Evolutionary conservation across 2,797 vertebrate genomes (phyloP), one percentile per base, ranked within the genome.

Genomic region (Malacoctenus gilli): DNA sequence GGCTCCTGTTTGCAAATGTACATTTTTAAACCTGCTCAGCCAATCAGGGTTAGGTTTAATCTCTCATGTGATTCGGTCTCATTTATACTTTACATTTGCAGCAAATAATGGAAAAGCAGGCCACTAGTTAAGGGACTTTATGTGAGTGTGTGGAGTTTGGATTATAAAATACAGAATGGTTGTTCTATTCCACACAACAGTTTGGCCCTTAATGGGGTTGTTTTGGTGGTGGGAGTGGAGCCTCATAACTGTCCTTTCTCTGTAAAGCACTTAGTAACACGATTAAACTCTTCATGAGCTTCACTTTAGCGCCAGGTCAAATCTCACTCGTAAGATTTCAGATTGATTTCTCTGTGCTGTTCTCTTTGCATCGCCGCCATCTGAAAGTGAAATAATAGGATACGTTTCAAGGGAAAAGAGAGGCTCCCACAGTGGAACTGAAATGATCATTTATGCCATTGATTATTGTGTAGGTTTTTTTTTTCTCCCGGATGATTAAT

Each of bases 201-300:
- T 34, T 73, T 63, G 36, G 15, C 55, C 63, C 72, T 54, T 79
- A 66, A 58, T 71, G 60, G 62, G 51, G 40, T 51, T 69, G 54
- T 63, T 63, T 77, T 54, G 31, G 20, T 51, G 70, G 49, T 60
- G 15, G 8, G 54, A 63, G 22, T 38, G 35, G 71, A 57, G 44
- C 51, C 32, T 61, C 60, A 61, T n/a, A 48, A 48, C 49, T 37
- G 18, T 23, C 39, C 9, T 28, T 28, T 55, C 46, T 65, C 35
- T 52, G 25, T 54, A 42, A 61, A 69, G 46, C 41, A 49, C 67
- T 64, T 54, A 47, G 38, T 62, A 65, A 50, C 43, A 71, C 63
- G 55, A 49, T 63, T 39, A 35, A 15, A 22, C 53, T 64, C 32
- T 23, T 64, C 8, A 55, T 53, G 37, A 59, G 25, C 31, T 48